Base-by-base conservation (phyloP, 1,140 invertebrate genomes). In the Heliconius hermathena region DNA sequence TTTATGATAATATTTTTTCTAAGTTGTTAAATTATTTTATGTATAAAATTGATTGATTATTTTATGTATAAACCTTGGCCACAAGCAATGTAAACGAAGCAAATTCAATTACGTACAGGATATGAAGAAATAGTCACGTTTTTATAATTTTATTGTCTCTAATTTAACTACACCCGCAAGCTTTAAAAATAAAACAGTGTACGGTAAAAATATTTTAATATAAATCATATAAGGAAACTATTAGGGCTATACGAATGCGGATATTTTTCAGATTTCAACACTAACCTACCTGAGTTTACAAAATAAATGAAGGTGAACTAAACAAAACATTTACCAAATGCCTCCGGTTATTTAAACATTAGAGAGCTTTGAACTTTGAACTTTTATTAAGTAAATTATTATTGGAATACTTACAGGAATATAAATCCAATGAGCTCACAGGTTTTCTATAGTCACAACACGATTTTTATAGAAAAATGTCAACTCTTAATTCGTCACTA, bases 381-480 rank as follows among this genome's bases (percentile, higher is more conserved):
- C 41, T 33, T 22, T 13, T 38, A 38, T n/a, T 2, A 20, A 5
- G 3, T 29, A 66, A 26, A 26, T 26, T 3, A 26, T 66, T 5
- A 66, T 54, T 49, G 70, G 11, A 77, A 81, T 89, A 93, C 92
- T 92, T 86, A 93, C 92, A 81, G 83, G 83, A 81, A 85, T 80
- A 83, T 87, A 87, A 92, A 93, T 92, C 91, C 90, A 90, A 90
- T 80, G 80, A 81, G 80, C 77, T 82, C 77, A 83, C 74, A 73
- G 80, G 84, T 83, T 85, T 86, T 77, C 54, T 74, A 83, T 82
- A 85, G 84, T 88, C 92, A 93, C 91, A 90, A 83, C 92, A 93
- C 92, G 88, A 83, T 91, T 92, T 88, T 91, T 87, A 84, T 88
- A 84, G 80, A 88, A 86, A 85, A 87, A 87, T 89, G 81, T 81